Evolutionary conservation across 30 jellyfish, hydroid and myxozoan species (phyloP), one percentile per base, ranked within the genome.

Genomic region (Mastigias papua): DNA sequence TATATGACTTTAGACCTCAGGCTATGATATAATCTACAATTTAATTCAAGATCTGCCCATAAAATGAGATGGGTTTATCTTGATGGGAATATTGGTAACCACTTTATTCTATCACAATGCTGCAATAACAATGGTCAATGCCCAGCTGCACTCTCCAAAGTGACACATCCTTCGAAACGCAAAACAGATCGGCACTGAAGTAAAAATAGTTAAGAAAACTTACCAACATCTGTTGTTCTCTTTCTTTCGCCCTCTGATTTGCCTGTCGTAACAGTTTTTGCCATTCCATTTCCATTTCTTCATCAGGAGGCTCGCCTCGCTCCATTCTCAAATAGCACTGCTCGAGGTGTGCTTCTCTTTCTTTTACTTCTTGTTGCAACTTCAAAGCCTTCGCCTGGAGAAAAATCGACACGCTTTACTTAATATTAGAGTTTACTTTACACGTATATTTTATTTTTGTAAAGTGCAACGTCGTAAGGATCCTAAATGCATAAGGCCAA

Each of bases 291-390:
- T 93, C 97, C 54, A 89, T 84, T 50, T 66, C 92, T 32, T 93
- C 97, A 54, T 75, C 82, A 8, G 98, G 98, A 67, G 98, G 87
- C 89, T 86, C 95, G 72, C 97, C 97, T 51, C 95, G 90, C 57
- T 93, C 98, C 89, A 93, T 57, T 65, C 98, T 69, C 4, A 84
- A 48, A 48, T 87, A 87, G 63, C 95, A 87, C 78, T 93, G 98
- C 32, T 88, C 93, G 17, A 93, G 87, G 11, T 51, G 76, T 7
- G 92, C 92, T 69, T 93, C 98, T 50, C 82, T 87, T 13, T 54
- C 90, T 51, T 78, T 76, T 16, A 82, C 87, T 5, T 93, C 97
- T 69, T 93, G 98, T 34, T 83, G 95, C 63, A 86, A 66, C 66
- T 83, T 80, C 92, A 93, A 21, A 11, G 98, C 91, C 37, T 63